These are phyloP conservation scores for Ceryle rudis DNA, from an alignment of 2,797 vertebrate genomes.

Conservation along the genomic window DNA sequence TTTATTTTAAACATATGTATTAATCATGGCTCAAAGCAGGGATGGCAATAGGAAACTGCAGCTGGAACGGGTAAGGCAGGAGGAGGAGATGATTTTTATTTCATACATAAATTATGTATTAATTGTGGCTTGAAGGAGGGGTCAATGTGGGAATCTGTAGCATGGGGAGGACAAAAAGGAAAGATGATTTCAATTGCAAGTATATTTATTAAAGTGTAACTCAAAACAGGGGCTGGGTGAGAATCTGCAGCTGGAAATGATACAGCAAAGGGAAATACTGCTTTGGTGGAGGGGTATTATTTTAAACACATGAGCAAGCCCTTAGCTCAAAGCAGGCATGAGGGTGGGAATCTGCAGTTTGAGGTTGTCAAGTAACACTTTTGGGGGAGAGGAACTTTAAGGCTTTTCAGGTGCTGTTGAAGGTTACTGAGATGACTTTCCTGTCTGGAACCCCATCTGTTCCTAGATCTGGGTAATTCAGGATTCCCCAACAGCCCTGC, in stretches of 20 bases:
- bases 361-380: neutral
- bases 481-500: neutral
- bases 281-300: neutral
- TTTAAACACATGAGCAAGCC: conserved; percentile 45
- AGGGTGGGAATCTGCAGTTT: conserved; percentile 19
- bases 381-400: neutral
- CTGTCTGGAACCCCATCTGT: neutral
- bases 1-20: conserved; percentile 66
- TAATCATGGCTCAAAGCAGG: conserved; percentile 11
- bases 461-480: neutral
- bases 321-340: neutral
- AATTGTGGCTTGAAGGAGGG: conserved; percentile 67
- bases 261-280: conserved; percentile 49
- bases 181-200: conserved; percentile 74
- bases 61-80: conserved; percentile 57
- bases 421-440: neutral
- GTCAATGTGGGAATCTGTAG: conserved; percentile 63
- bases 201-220: conserved; percentile 75
- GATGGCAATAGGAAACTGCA: conserved; percentile 44
- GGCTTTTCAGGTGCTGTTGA: neutral
- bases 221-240: conserved; percentile 66
- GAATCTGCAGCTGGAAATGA: conserved; percentile 71
- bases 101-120: conserved; percentile 74
- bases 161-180: conserved; percentile 33
- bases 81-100: conserved; percentile 69